Base-by-base conservation (phyloP, 2,888 invertebrate genomes). In the Stenodema calcarata region DNA sequence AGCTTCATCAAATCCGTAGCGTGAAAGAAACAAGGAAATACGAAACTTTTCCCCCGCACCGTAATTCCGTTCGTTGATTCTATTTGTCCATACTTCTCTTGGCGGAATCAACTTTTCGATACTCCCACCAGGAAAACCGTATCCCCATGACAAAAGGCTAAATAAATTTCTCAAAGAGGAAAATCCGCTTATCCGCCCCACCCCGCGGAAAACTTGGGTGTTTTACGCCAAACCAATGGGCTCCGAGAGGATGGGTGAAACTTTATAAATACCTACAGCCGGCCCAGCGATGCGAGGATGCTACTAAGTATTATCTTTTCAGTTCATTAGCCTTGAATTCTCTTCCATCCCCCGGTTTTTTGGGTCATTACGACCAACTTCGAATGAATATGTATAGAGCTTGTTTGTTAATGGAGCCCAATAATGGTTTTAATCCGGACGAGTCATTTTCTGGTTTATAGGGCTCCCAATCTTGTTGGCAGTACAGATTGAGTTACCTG, bases 81-180 rank as follows among this genome's bases (percentile, higher is more conserved):
- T 27, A 44, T 44, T 44, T 44, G 44, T 18, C 44, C 44, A 44
- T 76, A 78, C 27, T 44, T 42, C 42, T 23, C 78, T 23, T 16
- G 27, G 14, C 27, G 78, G 78, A 44, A 78, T 44, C 44, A 18
- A 78, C 27, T 41, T 78, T 78, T 78, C 41, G 78, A 78, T 78
- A 78, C 78, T 44, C 44, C 78, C 76, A 16, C 42, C 42, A 41
- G 42, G 27, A 35, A 78, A 78, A 44, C 44, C 44, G n/a, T 78
- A 78, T 78, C 78, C 73, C 62, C 78, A 44, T 78, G 78, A 78
- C 78, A 78, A 80, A 80, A 50, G 80, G 80, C 80, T 80, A 80
- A 80, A 80, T 80, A 80, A 28, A 80, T 54, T 80, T 54, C 35
- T 42, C 54, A 16, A 28, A 80, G 28, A 79, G 80, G 80, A 35